A percentile compares a stretch with the other conserved stretches of the same genome.
Evolutionary conservation across 2,113 vertebrate species (phyloP).

Genomic region (Ploceus nigricollis): DNA sequence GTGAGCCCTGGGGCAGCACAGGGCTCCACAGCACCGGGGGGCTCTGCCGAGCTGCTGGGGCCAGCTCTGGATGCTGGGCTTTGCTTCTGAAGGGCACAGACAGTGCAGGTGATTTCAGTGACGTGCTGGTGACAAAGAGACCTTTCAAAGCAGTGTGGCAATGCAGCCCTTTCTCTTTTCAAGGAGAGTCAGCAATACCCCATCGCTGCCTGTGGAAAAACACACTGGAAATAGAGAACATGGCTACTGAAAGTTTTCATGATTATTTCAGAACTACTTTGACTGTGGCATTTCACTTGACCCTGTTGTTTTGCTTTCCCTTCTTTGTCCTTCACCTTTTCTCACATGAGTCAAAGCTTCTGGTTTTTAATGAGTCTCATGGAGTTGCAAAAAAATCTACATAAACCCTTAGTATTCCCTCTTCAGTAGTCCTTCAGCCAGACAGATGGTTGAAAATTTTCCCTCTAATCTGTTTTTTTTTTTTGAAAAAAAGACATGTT

Average conservation of each 20-base stretch:
- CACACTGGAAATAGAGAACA: neutral
- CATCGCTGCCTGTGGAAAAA: neutral
- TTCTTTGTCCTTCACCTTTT: slow-evolving; percentile 22
- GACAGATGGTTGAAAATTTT: slow-evolving; percentile 54
- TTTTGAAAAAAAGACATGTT: slow-evolving; percentile 10
- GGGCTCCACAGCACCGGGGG: rapidly evolving
- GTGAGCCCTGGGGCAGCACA: rapidly evolving
- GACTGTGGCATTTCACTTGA: neutral
- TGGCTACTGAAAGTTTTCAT: neutral
- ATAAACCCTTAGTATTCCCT: slow-evolving; percentile 14
- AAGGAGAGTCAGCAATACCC: neutral
- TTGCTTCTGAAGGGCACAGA: neutral
- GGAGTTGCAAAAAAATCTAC: slow-evolving; percentile 22
- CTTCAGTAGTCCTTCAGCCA: slow-evolving; percentile 51
- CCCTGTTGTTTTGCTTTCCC: neutral
- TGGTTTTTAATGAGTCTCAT: neutral
- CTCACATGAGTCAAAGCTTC: neutral
- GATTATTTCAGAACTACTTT: neutral
- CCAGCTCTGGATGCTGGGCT: neutral
- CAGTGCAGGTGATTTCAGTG: neutral
- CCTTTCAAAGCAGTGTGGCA: neutral
- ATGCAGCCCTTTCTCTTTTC: neutral
- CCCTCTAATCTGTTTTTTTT: slow-evolving; percentile 7
- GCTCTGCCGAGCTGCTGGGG: neutral
- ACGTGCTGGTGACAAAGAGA: neutral